Evolutionary conservation across 2,797 vertebrate species (phyloP), one percentile per base, ranked within the genome.

Genomic region (Melanotaenia parkinsoni): DNA sequence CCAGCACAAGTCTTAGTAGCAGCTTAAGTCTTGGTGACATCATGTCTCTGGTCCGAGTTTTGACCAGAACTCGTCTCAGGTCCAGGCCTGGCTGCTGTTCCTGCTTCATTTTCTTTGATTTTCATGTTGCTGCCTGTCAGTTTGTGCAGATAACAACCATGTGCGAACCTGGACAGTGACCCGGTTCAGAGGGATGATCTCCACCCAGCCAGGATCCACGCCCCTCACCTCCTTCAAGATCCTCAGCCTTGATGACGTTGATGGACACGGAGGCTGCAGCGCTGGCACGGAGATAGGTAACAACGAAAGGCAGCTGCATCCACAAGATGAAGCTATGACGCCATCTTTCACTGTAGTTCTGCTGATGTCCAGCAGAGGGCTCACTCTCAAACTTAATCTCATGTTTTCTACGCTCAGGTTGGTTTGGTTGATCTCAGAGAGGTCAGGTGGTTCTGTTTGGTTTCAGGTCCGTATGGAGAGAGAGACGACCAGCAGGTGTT

Each of bases 141-240:
- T 97, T 18, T 97, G 96, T 43, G 96, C 95, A 0, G 97, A 98
- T 81, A 97, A 96, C 92, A 97, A 97, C 90, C 97, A 98, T 0
- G 96, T 98, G 5, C 91, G 97, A 9, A 97, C 97, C 0, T 97
- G 97, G 97, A 97, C 96, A 0, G 97, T 98, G 87, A 97, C 96
- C 0, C 95, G 96, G 1, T 98, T 98, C 91, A 91, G 97, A 12
- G 97, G 97, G 35, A 98, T 97, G 96, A 98, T 98, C 83, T 98
- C 97, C 80, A 98, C 96, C 0, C 96, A 98, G 93, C 97, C 96
- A 0, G 96, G 97, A 6, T 97, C 97, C 74, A 98, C 96, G 0
- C 97, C 97, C 0, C 94, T 97, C 28, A 96, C 96, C 35, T 98
- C 97, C 70, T 98, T 98, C 82, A 97, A 97, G 91, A 95, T 98